Conservation (phyloP, 2,113 vertebrate species). For the Poeciliopsis turrubarensis region DNA sequence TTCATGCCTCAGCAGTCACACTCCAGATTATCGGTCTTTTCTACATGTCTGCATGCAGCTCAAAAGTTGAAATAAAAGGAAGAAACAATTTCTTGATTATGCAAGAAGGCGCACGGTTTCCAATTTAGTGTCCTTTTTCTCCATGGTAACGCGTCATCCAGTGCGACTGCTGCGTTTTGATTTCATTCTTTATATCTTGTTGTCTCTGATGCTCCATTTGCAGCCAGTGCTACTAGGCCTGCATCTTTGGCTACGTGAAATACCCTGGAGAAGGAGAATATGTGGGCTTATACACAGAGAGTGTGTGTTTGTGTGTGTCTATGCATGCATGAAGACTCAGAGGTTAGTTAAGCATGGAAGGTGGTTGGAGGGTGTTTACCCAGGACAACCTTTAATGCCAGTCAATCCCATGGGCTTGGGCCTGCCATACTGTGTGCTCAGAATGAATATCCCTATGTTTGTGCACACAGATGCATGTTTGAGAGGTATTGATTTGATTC, state of each 20-base stretch:
- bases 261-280: conserved; percentile 58
- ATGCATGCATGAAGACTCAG: conserved; percentile 30
- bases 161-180: conserved; percentile 42
- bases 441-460: conserved; percentile 30
- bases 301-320: conserved; percentile 21
- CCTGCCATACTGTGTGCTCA: conserved; percentile 38
- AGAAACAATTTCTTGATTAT: conserved; percentile 44
- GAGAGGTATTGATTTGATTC: conserved; percentile 26
- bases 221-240: conserved; percentile 66
- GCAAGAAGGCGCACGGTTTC: conserved; percentile 38
- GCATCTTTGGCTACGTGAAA: conserved; percentile 72
- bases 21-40: conserved; percentile 73
- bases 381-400: conserved; percentile 62
- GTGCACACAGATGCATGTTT: conserved; percentile 24
- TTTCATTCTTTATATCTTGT: conserved; percentile 35
- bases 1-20: conserved; percentile 68
- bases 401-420: conserved; percentile 49
- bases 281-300: conserved; percentile 50
- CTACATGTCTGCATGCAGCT: conserved; percentile 49
- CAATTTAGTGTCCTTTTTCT: conserved; percentile 37
- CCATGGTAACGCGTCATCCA: conserved; percentile 58
- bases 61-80: conserved; percentile 34
- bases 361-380: conserved; percentile 44
- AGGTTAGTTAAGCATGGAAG: conserved; percentile 22
- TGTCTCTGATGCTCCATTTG: conserved; percentile 45